Evolutionary conservation across 2,113 vertebrate genomes (phyloP), one percentile per base, ranked within the genome.

Genomic region (Gorsachius goisagi): DNA sequence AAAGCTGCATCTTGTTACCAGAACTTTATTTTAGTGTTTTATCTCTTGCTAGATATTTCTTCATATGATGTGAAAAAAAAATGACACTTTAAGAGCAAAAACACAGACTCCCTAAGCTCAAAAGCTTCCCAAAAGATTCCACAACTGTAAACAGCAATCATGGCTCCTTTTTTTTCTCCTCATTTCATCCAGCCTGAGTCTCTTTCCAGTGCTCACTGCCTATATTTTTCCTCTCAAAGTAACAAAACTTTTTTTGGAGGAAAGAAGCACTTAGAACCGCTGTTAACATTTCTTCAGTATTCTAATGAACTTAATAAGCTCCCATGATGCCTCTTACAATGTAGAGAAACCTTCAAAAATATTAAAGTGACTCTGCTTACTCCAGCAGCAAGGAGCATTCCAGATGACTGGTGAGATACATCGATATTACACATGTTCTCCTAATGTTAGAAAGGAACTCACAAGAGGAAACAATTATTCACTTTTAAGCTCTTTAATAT

Each of bases 261-360:
- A 76, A 96, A 94, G 90, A 84, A 82, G 16, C 63, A 73, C 67
- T 97, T 95, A 95, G 66, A 96, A 94, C 14, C 58, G 71, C 66
- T 96, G 78, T 95, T 96, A 98, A 77, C 95, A 95, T 92, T 97
- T 88, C 95, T 90, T 80, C 66, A 60, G 64, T 90, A 89, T 97
- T 95, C 82, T 97, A 97, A 97, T 94, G 89, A 97, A 96, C 47
- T 89, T 97, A 97, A 93, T 96, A 97, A 97, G 94, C 55, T 98
- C 96, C 97, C 97, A 76, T 37, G 95, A 77, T 89, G 39, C 84
- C 95, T 89, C 55, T 94, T 93, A 94, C 35, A 85, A 82, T 69
- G 84, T 33, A 95, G 89, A 96, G 90, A 97, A 97, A 95, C 32
- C 76, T 95, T 95, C 49, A 84, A 87, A 97, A 97, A 87, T 90